Conservation (phyloP, 2,888 invertebrate species). For the Coelopa pilipes region DNA sequence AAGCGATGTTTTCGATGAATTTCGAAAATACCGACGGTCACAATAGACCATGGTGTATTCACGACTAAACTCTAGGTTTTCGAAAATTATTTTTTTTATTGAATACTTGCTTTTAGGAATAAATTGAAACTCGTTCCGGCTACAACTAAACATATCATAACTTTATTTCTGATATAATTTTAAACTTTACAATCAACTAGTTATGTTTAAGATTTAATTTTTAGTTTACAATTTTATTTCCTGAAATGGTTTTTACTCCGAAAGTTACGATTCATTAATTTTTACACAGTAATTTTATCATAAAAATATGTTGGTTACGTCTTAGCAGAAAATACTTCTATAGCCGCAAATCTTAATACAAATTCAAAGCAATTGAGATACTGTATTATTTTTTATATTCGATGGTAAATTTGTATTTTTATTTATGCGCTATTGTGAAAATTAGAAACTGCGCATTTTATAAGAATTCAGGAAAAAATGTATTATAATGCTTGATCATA, state of each 20-base stretch:
- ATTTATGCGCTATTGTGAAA: not conserved
- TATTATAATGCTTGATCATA: not conserved
- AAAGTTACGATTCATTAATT: slow-evolving; percentile 17
- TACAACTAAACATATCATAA: slow-evolving; percentile 15
- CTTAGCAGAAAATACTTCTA: not conserved
- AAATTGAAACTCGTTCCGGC: not conserved
- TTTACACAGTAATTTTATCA: slow-evolving; percentile 15
- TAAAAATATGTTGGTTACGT: not conserved
- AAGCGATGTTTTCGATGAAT: no score
- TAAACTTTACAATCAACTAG: slow-evolving; percentile 10
- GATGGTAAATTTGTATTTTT: not conserved
- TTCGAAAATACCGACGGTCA: no score
- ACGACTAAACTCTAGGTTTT: no score
- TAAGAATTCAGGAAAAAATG: not conserved
- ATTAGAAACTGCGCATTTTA: no score
- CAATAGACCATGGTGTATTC: no score
- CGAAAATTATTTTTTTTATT: slow-evolving; percentile 1
- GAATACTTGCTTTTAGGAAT: not conserved
- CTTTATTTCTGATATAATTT: slow-evolving; percentile 18
- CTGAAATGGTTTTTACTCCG: slow-evolving; percentile 17
- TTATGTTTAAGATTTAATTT: not conserved
- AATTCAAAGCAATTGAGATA: not conserved
- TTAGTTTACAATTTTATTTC: slow-evolving; percentile 17
- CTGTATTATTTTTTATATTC: not conserved
- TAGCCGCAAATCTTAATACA: not conserved